Evolutionary conservation across 2,888 invertebrate species (phyloP), one percentile per base, ranked within the genome.

Genomic region (Papilio demoleus): DNA sequence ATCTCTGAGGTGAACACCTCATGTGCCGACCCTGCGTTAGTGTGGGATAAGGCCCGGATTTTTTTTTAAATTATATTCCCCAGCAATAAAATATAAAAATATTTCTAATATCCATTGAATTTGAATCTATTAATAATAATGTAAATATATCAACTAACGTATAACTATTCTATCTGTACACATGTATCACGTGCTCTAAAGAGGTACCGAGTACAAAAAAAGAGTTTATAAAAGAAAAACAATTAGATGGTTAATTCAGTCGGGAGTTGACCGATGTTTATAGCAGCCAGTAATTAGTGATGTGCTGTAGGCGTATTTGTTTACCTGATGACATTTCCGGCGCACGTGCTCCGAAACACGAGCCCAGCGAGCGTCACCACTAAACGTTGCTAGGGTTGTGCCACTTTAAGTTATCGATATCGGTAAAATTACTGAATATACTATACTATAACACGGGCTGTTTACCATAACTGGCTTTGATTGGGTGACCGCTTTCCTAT

Each of bases 251-350:
- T 63, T 68, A 68, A 68, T 68, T 63, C 45, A 47, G 68, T 63
- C 70, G 58, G 66, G 67, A 70, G 70, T 65, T 69, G 61, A 67
- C 70, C 70, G 59, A 73, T 69, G 67, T 71, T 71, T 71, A 63
- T 63, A 59, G 47, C 60, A 71, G 74, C 76, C 77, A 76, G 75
- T 72, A 71, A 73, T 71, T 76, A 80, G 79, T 80, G 78, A 78
- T 78, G 77, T 74, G 76, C 70, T 71, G 71, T 75, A 75, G 75
- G 76, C 78, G 84, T 87, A 83, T 89, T 89, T 92, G 90, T 92
- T 92, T 92, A 90, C 89, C 87, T 88, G 88, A 88, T 86, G 90
- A 91, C 90, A 87, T 87, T 88, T 92, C 92, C 92, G 90, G 86
- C 86, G 88, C 90, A 90, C 88, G 91, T 90, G 91, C 82, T 70